Base-by-base conservation (phyloP, 2,888 invertebrate genomes). In the Oxycera nigricornis region DNA sequence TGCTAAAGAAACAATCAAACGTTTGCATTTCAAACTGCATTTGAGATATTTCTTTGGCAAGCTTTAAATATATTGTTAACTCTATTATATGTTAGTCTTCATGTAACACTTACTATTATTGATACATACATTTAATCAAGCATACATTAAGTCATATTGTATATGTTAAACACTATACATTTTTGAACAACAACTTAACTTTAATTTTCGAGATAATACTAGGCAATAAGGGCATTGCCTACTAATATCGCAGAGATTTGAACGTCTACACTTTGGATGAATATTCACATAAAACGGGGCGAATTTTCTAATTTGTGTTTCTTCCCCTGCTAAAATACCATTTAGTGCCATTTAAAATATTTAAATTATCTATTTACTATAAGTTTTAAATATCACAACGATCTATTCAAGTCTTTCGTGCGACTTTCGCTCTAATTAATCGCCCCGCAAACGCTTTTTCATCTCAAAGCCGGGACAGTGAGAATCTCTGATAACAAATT, bases 211-310 rank as follows among this genome's bases (percentile, higher is more conserved):
- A 78, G 79, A 79, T 79, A 79, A 76, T 79, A 77, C 77, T 77
- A 73, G 78, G 79, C 78, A 79, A 79, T 79, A 78, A 79, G 67
- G 41, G 41, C 75, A 78, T 79, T 79, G 78, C 79, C 78, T 76
- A 75, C 75, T 79, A 79, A 78, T 79, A 79, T 79, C 79, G 76
- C 79, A 78, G 78, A 79, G 79, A 78, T 77, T 72, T 52, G 31
- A n/a, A n/a, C 4, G 55, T 52, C 31, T n/a, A 26, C 7, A 52
- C 70, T 70, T 70, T 28, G 30, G 22, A 41, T 50, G 46, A 59
- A 17, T 41, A 6, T 52, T 22, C 30, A 70, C 11, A 41, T 7
- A 24, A 52, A 20, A 28, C 24, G 52, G 35, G 55, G 31, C 22
- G 22, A 1, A 35, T 67, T 59, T 41, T 61, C 39, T 22, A 7